phyloP scores from a whole-genome alignment of 1,140 invertebrate species.

The Chelonus insularis region DNA sequence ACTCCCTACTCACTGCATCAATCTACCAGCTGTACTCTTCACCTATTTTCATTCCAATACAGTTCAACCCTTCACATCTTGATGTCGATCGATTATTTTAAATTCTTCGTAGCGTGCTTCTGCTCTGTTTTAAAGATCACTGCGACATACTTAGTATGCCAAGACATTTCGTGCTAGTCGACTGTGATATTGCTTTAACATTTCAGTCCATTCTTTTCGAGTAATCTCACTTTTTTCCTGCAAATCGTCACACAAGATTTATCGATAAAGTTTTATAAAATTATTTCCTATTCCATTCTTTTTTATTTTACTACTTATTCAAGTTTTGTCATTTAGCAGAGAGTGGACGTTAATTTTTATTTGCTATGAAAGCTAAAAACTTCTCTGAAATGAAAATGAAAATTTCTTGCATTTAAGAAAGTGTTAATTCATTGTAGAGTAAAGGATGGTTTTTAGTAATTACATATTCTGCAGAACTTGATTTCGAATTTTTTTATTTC shows the following conservation, averaged over 20 bases:
- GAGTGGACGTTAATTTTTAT: too few species aligned
- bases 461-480: too few species aligned
- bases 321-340: too few species aligned
- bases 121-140: conserved; percentile 48
- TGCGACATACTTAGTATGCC: conserved; percentile 42
- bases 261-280: neutral
- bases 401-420: too few species aligned
- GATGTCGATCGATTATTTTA: conserved; percentile 38
- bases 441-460: too few species aligned
- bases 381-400: too few species aligned
- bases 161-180: conserved; percentile 37
- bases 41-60: neutral
- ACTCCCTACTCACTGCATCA: neutral
- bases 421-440: too few species aligned
- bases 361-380: too few species aligned
- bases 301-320: neutral
- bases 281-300: neutral
- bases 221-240: neutral
- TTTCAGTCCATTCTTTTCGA: conserved; percentile 21
- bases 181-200: conserved; percentile 46
- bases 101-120: conserved; percentile 39
- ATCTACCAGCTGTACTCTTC: neutral
- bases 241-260: neutral
- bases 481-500: too few species aligned
- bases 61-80: neutral